Evolutionary conservation across 2,113 vertebrate species (phyloP).

Genomic region (Piliocolobus tephrosceles): DNA sequence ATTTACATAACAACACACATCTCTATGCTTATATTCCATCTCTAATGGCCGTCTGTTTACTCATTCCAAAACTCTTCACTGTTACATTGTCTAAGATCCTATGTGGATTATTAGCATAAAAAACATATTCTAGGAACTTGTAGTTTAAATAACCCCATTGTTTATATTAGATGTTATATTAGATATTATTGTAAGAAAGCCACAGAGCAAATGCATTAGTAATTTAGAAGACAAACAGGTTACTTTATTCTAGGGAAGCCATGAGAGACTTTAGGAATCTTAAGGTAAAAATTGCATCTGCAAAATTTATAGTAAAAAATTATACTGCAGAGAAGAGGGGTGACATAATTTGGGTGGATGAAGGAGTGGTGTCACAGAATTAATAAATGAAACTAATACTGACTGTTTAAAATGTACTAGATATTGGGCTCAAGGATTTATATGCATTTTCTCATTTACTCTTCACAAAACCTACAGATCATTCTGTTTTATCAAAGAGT

Average conservation of each 20-base stretch:
- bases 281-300: background rate
- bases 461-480: background rate
- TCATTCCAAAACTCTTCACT: background rate
- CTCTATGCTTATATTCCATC: background rate
- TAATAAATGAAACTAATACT: background rate
- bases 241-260: background rate
- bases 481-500: background rate
- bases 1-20: background rate
- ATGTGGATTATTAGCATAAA: background rate
- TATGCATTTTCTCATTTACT: background rate
- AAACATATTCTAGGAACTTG: background rate
- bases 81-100: background rate
- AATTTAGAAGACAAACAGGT: background rate
- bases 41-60: background rate
- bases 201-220: background rate
- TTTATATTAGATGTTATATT: background rate
- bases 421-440: background rate
- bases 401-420: background rate
- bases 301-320: background rate
- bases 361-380: background rate
- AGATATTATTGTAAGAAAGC: background rate
- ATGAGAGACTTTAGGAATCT: background rate
- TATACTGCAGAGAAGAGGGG: background rate
- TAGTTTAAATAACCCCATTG: background rate
- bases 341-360: background rate